A percentile compares a stretch with the other conserved stretches of the same genome.
Conservation (phyloP, 1,140 invertebrate species). For the Drosophila busckii region DNA sequence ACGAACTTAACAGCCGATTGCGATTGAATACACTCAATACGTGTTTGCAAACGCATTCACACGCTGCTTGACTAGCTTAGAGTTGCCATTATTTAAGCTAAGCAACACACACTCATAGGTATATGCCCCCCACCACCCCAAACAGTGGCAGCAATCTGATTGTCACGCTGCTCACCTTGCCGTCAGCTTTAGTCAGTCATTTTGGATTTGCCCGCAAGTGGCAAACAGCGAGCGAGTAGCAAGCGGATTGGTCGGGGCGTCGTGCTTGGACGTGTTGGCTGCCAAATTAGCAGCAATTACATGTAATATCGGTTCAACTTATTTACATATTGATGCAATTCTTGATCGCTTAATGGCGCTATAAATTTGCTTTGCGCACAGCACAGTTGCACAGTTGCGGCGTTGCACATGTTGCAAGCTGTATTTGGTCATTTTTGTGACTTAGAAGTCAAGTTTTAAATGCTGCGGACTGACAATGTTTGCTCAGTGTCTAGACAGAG, state of each 20-base stretch:
- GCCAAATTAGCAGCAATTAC: conserved; percentile 78
- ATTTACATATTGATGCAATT: conserved; percentile 76
- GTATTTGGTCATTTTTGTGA: conserved; percentile 18
- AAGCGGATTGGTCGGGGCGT: conserved; percentile 30
- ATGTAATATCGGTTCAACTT: conserved; percentile 76
- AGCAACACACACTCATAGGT: too few species aligned
- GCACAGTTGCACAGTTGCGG: conserved; percentile 36
- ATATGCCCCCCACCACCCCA: neutral
- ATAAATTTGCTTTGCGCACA: conserved; percentile 67
- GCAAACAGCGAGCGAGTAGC: neutral
- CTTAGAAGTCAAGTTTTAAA: conserved; percentile 48
- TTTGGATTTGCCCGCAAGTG: conserved; percentile 39
- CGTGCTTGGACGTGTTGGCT: conserved; percentile 72
- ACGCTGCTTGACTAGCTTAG: conserved; percentile 53
- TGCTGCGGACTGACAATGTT: conserved; percentile 61
- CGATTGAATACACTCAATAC: conserved; percentile 19
- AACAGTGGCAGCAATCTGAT: conserved; percentile 22
- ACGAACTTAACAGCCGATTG: too few species aligned
- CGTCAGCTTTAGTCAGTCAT: conserved; percentile 70
- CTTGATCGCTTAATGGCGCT: conserved; percentile 64
- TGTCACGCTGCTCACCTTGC: conserved; percentile 64
- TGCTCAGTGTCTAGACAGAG: conserved; percentile 61
- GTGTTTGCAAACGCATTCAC: conserved; percentile 50
- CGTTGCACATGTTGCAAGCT: conserved; percentile 21
- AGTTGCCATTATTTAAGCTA: conserved; percentile 60